Evolutionary conservation across 1,140 invertebrate species (phyloP), one percentile per base, ranked within the genome.

Genomic region (Oryzaephilus surinamensis): DNA sequence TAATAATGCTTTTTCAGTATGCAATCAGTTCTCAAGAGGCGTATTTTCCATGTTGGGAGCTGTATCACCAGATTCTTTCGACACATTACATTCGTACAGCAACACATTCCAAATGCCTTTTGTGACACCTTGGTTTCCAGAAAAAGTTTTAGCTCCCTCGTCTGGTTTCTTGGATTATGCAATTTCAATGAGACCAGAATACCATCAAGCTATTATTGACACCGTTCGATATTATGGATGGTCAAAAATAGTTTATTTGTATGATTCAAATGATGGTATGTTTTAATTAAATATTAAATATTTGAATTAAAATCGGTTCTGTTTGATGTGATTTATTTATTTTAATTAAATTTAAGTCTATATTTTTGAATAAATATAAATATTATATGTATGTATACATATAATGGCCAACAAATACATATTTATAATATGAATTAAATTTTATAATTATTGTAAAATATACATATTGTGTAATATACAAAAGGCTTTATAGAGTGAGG

Each of bases 101-200:
- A 93, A 95, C 63, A 94, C 90, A 4, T 96, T 95, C 62, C 84
- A 93, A 62, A 89, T 96, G 82, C 93, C 93, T 14, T 94, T 95
- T 59, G 76, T 97, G 21, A 93, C 86, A 17, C 87, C 87, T 6
- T 90, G 84, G 81, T 92, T 91, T 63, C 86, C 88, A 0, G 85
- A 92, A 66, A 88, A 90, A 72, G 82, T 88, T 27, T 71, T 83
- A 43, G 77, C 81, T 18, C 84, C 84, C 32, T 84, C 84, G n/a
- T 86, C 84, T 1, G 83, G 84, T 24, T 77, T 81, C 50, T 69
- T 87, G 54, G 86, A 91, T 64, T 90, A 84, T 60, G 88, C 88
- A 21, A 83, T 91, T 53, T 90, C 85, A 58, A 86, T 97, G 83
- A 70, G 88, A 31, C 92, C 92, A n/a, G 84, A 93, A 64, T 94